Evolutionary conservation across 2,113 vertebrate species (phyloP).

Genomic region (Lophius piscatorius): DNA sequence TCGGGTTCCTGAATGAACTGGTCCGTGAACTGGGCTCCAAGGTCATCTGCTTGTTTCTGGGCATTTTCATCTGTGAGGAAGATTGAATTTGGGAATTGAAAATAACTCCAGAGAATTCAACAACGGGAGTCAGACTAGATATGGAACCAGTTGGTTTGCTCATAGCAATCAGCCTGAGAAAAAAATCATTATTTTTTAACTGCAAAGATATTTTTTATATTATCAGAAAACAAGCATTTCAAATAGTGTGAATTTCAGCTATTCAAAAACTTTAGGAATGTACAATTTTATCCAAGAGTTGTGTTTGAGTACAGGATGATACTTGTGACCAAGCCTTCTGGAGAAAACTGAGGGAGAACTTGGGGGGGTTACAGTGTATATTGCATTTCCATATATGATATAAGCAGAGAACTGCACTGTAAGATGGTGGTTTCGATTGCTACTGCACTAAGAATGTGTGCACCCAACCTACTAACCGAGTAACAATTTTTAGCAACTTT

Average conservation of each 20-base stretch:
- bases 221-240: too few relatives aligned
- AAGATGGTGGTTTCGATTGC: background rate
- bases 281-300: too few relatives aligned
- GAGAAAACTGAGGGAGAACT: constrained; percentile 15
- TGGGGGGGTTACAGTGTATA: too few relatives aligned
- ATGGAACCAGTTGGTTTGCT: constrained; percentile 30
- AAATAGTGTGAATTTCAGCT: too few relatives aligned
- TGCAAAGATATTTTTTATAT: too few relatives aligned
- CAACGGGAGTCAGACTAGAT: background rate
- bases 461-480: background rate
- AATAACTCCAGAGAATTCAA: background rate
- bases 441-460: background rate
- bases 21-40: constrained; percentile 93
- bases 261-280: too few relatives aligned
- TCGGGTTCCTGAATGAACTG: constrained; percentile 92
- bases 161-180: constrained; percentile 37
- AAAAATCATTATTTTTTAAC: background rate
- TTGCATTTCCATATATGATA: too few relatives aligned
- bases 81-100: constrained; percentile 2
- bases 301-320: too few relatives aligned
- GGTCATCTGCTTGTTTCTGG: constrained; percentile 89
- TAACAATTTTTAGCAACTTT: too few relatives aligned
- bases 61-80: constrained; percentile 86
- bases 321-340: constrained; percentile 29
- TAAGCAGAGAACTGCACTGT: constrained; percentile 1